phyloP scores from a whole-genome alignment of 2,113 vertebrate species.

The Syngnathus floridae region DNA sequence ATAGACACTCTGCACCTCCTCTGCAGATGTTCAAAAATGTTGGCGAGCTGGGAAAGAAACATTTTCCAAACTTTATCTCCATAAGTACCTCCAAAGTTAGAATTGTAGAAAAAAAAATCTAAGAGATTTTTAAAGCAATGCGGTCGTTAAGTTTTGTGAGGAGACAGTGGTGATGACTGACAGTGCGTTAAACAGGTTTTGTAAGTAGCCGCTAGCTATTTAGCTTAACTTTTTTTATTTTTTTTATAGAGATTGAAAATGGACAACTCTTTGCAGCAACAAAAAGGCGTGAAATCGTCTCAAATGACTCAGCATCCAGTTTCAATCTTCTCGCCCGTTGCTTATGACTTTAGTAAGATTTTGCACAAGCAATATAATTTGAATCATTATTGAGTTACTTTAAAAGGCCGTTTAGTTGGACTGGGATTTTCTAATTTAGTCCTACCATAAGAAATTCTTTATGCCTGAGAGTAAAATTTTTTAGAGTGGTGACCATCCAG shows the following conservation, averaged over 20 bases:
- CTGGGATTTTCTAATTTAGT: no score
- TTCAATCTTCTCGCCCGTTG: not conserved
- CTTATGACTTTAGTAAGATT: not conserved
- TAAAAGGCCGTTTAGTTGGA: no score
- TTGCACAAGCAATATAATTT: not conserved
- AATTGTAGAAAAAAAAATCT: not conserved
- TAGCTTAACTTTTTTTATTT: not conserved
- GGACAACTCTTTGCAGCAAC: not conserved
- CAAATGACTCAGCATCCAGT: not conserved
- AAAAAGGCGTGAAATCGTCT: slow-evolving; percentile 3
- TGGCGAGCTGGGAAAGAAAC: not conserved
- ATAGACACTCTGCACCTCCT: slow-evolving; percentile 21
- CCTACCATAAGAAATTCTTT: no score
- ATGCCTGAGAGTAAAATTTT: not conserved
- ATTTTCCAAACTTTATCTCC: slow-evolving; percentile 14
- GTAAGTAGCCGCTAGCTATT: slow-evolving; percentile 2
- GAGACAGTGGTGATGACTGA: slow-evolving; percentile 5
- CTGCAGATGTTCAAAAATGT: slow-evolving; percentile 25
- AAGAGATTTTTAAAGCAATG: not conserved
- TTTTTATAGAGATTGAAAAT: not conserved
- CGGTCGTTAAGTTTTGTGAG: not conserved
- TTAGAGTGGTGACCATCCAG: not conserved
- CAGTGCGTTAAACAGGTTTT: slow-evolving; percentile 13
- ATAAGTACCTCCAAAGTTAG: slow-evolving; percentile 18
- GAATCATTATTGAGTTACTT: not conserved